Evolutionary conservation across 2,113 vertebrate genomes (phyloP).

Genomic region (Crotalus horridus): DNA sequence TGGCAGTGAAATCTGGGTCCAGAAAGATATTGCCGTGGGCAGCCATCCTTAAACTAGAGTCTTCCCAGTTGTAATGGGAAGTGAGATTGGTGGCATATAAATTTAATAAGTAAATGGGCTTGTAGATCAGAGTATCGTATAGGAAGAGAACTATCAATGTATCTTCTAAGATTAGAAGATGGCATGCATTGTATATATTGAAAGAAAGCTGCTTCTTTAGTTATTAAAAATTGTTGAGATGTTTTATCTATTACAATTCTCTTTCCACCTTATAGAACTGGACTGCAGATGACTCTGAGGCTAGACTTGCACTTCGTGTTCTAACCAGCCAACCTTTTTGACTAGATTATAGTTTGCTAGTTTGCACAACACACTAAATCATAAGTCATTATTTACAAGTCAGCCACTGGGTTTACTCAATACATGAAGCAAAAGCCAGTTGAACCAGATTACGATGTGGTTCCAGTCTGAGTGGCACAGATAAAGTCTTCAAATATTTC

Average conservation of each 20-base stretch:
- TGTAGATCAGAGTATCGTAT: background rate
- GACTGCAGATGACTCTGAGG: background rate
- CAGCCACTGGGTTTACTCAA: background rate
- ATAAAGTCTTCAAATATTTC: background rate
- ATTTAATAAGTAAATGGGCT: background rate
- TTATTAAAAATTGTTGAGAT: background rate
- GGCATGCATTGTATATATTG: background rate
- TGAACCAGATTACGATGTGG: background rate
- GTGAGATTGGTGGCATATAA: background rate
- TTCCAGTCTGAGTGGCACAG: background rate
- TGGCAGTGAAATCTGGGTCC: background rate
- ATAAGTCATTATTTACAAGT: background rate
- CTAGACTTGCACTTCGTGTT: background rate
- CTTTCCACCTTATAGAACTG: background rate
- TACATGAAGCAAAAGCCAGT: background rate
- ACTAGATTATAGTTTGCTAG: background rate
- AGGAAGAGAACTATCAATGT: background rate
- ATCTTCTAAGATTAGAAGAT: background rate
- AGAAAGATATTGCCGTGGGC: background rate
- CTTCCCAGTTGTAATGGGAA: background rate
- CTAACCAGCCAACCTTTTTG: background rate
- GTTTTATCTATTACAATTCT: background rate
- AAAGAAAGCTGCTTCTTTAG: background rate
- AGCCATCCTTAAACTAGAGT: background rate
- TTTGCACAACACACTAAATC: background rate